These are phyloP conservation scores for Aphrophora alni DNA, from an alignment of 2,888 invertebrate genomes.

Conservation along the genomic window DNA sequence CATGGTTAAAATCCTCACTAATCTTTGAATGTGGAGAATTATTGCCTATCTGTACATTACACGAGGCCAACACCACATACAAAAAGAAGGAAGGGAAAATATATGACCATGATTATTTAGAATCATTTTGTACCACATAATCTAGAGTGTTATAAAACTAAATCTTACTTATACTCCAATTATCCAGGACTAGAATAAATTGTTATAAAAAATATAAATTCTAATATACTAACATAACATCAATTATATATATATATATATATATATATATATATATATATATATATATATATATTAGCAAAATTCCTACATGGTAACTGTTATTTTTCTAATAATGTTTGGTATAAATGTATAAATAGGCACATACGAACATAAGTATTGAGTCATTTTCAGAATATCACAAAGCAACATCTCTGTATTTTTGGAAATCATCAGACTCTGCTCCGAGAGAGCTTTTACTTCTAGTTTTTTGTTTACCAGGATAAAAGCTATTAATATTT, in stretches of 20 bases:
- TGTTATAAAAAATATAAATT: background rate
- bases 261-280: background rate
- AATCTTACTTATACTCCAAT: background rate
- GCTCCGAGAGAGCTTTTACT: slow-evolving; percentile 45
- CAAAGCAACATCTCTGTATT: slow-evolving; percentile 59
- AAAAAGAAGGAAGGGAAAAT: no score
- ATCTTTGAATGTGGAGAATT: no score
- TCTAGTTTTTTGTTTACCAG: slow-evolving; percentile 18
- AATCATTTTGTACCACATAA: no score
- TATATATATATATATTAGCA: background rate
- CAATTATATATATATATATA: background rate
- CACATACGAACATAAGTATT: background rate
- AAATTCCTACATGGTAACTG: background rate
- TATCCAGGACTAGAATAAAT: background rate
- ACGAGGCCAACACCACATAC: no score
- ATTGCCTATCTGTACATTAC: no score
- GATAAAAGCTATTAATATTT: slow-evolving; percentile 32
- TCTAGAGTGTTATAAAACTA: background rate
- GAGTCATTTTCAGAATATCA: slow-evolving; percentile 45
- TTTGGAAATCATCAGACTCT: slow-evolving; percentile 58
- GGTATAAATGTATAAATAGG: background rate
- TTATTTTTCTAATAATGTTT: background rate
- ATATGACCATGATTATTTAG: no score
- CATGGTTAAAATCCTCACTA: no score
- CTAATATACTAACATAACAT: background rate